phyloP scores from a whole-genome alignment of 2,113 vertebrate species.

The Aldabrachelys gigantea region DNA sequence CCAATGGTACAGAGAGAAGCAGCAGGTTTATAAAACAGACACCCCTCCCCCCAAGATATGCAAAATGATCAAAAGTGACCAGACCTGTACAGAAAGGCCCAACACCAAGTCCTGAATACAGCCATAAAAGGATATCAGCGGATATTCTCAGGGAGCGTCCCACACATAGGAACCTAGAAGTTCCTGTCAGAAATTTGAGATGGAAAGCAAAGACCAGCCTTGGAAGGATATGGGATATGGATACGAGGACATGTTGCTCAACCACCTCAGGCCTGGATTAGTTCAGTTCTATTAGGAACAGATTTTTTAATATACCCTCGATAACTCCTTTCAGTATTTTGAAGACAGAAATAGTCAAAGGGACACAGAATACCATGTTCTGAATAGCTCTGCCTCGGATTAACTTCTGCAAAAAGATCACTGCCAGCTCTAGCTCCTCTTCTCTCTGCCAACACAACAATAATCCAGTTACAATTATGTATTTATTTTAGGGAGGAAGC shows the following conservation, averaged over 20 bases:
- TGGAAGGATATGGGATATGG: not conserved
- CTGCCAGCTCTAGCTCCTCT: constrained; percentile 88
- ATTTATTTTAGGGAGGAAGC: not conserved
- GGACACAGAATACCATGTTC: constrained; percentile 81
- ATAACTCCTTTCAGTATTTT: not conserved
- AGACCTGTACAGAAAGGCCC: fast-evolving
- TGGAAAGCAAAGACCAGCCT: not conserved
- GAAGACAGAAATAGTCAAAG: not conserved
- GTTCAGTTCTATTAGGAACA: not conserved
- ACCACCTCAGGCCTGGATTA: not conserved
- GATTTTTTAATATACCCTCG: not conserved
- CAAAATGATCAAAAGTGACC: not conserved
- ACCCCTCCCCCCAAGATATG: not conserved
- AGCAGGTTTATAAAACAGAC: not conserved
- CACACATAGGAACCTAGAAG: not conserved
- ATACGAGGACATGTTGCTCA: not conserved
- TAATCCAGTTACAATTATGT: not conserved
- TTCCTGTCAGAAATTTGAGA: not conserved
- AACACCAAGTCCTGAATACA: not conserved
- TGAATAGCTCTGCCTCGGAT: constrained; percentile 90
- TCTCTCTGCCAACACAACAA: constrained; percentile 81
- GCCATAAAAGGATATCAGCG: not conserved
- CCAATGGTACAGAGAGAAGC: not conserved
- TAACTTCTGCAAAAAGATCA: constrained; percentile 88
- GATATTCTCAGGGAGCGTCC: not conserved